Conservation (phyloP, 1,140 invertebrate genomes). For the Cotesia chilonis region DNA sequence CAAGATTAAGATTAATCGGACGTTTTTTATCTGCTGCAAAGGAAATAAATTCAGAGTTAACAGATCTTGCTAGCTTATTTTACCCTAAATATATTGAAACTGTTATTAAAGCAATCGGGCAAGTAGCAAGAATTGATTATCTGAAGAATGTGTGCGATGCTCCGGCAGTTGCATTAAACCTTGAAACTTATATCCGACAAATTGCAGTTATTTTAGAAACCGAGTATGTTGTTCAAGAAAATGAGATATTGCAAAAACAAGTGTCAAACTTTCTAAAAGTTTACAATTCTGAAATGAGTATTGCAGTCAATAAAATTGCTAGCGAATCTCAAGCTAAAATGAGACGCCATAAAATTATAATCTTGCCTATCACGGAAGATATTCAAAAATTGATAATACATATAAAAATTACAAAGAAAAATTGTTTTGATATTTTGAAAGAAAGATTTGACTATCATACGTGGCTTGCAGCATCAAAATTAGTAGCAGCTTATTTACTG, state of each 20-base stretch:
- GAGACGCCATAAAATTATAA: neutral
- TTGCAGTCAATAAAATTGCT: neutral
- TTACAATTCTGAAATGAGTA: constrained; percentile 5
- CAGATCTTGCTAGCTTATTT: constrained; percentile 2
- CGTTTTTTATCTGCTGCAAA: constrained; percentile 52
- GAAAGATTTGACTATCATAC: neutral
- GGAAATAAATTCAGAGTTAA: constrained; percentile 19
- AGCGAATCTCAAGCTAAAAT: neutral
- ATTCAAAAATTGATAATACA: neutral
- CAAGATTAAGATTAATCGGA: constrained; percentile 30
- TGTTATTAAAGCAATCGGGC: constrained; percentile 21
- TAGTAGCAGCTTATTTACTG: neutral
- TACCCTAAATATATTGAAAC: constrained; percentile 33
- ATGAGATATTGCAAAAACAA: constrained; percentile 27
- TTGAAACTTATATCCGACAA: constrained; percentile 35
- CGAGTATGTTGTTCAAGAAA: constrained; percentile 31
- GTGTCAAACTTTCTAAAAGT: constrained; percentile 35
- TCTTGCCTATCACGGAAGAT: neutral
- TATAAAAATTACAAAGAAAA: neutral
- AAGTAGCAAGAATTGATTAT: constrained; percentile 25
- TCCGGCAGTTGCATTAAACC: constrained; percentile 30
- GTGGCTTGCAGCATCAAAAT: neutral
- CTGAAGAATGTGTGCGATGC: constrained; percentile 21
- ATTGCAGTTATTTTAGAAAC: constrained; percentile 28
- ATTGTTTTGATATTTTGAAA: neutral